Evolutionary conservation across 1,140 invertebrate species (phyloP).

Genomic region (Apis florea): DNA sequence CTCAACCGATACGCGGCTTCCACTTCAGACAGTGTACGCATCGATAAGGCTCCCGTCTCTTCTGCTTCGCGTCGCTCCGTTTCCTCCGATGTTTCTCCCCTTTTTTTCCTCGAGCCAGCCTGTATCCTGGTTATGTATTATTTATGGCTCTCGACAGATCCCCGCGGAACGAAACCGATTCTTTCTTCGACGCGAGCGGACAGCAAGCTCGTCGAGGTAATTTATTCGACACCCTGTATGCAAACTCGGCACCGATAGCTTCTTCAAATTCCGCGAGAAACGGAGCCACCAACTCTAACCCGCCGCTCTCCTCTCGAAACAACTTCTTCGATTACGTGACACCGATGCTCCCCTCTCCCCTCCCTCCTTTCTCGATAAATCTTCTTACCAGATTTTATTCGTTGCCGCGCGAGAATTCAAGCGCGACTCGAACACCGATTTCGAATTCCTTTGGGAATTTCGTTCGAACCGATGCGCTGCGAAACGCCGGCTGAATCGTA

Average conservation of each 20-base stretch:
- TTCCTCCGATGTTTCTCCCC: constrained; percentile 12
- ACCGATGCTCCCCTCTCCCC: neutral
- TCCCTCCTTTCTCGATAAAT: constrained; percentile 1
- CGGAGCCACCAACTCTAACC: neutral
- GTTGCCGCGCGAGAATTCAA: neutral
- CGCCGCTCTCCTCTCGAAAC: neutral
- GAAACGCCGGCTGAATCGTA: neutral
- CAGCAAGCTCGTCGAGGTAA: constrained; percentile 31
- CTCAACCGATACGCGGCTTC: constrained; percentile 1
- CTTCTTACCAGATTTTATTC: constrained; percentile 11
- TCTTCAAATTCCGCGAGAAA: constrained; percentile 16
- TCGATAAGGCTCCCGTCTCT: constrained; percentile 19
- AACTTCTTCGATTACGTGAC: constrained; percentile 25
- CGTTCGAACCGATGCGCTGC: neutral
- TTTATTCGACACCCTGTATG: constrained; percentile 56
- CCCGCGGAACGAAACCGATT: constrained; percentile 45
- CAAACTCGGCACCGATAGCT: constrained; percentile 21
- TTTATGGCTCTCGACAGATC: constrained; percentile 67
- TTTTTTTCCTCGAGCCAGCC: constrained; percentile 19
- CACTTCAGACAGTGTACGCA: neutral
- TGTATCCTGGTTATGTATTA: constrained; percentile 64
- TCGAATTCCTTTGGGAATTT: too few relatives aligned
- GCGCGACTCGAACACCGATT: too few relatives aligned
- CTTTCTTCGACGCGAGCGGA: constrained; percentile 23
- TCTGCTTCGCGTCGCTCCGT: neutral